These are phyloP conservation scores for Mus caroli DNA, from an alignment of 2,797 vertebrate species.

Conservation along the genomic window DNA sequence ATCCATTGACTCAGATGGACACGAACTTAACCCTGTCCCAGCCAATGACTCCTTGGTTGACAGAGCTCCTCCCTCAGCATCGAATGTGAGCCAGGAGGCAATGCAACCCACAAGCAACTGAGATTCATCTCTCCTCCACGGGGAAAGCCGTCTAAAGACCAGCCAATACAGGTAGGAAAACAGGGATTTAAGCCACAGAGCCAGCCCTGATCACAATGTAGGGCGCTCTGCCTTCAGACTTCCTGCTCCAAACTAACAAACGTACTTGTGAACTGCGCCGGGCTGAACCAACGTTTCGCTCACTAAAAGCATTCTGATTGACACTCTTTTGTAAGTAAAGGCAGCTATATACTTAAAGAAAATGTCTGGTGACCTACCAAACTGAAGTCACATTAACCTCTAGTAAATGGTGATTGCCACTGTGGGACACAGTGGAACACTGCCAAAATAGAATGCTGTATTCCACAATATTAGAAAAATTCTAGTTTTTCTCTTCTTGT, in stretches of 20 bases:
- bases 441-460: neutral
- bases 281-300: neutral
- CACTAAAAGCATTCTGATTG: slow-evolving; percentile 24
- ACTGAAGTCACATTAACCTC: slow-evolving; percentile 17
- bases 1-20: neutral
- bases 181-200: neutral
- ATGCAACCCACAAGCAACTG: neutral
- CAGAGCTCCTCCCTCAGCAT: neutral
- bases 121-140: neutral
- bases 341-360: neutral
- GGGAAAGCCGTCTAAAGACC: neutral
- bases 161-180: neutral
- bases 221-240: neutral
- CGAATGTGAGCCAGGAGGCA: neutral
- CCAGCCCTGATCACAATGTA: neutral
- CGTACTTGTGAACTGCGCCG: neutral
- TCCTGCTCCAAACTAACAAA: neutral
- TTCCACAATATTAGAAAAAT: neutral
- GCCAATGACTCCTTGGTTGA: neutral
- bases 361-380: neutral
- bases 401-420: neutral
- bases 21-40: neutral
- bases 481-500: neutral
- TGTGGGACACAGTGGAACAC: neutral
- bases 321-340: neutral